Percentiles rank a stretch among this genome's conserved stretches.
These are phyloP conservation scores for Drosophila nr. perissopoda DNA, from an alignment of 2,888 invertebrate species.

Conservation along the genomic window DNA sequence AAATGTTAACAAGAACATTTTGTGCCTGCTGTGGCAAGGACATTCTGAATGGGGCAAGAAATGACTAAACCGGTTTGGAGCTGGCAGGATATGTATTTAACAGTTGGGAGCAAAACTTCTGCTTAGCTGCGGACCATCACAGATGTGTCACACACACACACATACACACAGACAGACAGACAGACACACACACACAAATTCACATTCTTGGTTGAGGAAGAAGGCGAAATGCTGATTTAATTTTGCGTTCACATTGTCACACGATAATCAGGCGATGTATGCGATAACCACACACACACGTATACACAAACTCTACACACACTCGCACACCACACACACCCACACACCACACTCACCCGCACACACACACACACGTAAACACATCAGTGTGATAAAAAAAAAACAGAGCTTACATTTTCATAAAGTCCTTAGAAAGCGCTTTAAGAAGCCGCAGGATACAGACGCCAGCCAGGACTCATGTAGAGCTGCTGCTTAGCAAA, in stretches of 20 bases:
- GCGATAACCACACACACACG: slow-evolving; percentile 35
- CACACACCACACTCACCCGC: neutral
- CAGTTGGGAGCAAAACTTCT: slow-evolving; percentile 47
- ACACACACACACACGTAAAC: neutral
- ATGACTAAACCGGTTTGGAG: slow-evolving; percentile 9
- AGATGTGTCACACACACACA: slow-evolving; percentile 2
- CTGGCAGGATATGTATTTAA: slow-evolving; percentile 44
- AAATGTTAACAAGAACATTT: slow-evolving; percentile 9
- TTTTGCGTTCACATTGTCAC: slow-evolving; percentile 76
- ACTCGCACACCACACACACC: neutral
- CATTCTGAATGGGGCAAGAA: slow-evolving; percentile 15
- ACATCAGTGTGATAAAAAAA: neutral
- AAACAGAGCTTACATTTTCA: slow-evolving; percentile 46
- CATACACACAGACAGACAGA: neutral
- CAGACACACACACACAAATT: neutral
- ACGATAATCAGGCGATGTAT: slow-evolving; percentile 68
- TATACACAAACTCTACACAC: slow-evolving; percentile 4
- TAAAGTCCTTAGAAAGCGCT: slow-evolving; percentile 26
- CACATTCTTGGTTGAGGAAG: slow-evolving; percentile 35
- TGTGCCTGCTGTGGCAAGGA: slow-evolving; percentile 27
- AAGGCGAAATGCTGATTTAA: slow-evolving; percentile 75
- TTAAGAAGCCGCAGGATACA: slow-evolving; percentile 15
- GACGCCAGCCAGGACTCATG: neutral
- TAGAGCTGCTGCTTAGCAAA: neutral
- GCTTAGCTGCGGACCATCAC: slow-evolving; percentile 39